Percentiles rank a stretch among this genome's conserved stretches.
Evolutionary conservation across 2,797 vertebrate genomes (phyloP).

Genomic region (Halcyon smyrnensis): DNA sequence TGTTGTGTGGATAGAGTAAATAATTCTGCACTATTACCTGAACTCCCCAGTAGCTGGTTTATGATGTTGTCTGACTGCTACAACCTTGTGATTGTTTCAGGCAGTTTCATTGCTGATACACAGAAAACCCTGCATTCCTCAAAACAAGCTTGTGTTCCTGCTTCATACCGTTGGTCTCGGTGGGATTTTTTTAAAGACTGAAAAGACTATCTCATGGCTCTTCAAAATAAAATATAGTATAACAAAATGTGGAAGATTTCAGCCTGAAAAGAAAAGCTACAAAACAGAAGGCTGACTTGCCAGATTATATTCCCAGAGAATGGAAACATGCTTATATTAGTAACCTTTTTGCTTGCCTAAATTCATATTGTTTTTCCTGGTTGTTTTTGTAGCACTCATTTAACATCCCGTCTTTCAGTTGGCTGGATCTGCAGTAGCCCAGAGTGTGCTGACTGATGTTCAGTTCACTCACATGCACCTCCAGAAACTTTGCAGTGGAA

Average conservation of each 20-base stretch:
- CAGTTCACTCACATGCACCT: fast-evolving
- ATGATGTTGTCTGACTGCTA: neutral
- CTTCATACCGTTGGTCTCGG: neutral
- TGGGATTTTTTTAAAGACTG: neutral
- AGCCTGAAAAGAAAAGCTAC: neutral
- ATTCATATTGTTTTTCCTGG: neutral
- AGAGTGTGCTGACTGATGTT: neutral
- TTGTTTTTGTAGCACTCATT: neutral
- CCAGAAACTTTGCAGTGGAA: neutral
- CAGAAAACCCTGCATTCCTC: neutral
- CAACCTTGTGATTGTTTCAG: neutral
- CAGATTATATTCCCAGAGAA: neutral
- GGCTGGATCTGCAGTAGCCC: neutral
- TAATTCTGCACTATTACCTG: neutral
- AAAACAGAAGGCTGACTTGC: neutral
- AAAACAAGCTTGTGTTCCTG: neutral
- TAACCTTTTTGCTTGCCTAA: neutral
- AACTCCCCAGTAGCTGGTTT: neutral
- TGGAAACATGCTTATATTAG: neutral
- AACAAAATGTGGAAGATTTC: neutral
- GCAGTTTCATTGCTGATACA: neutral
- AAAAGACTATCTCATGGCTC: neutral
- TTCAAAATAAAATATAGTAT: neutral
- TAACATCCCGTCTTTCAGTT: neutral
- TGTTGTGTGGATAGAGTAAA: neutral